Evolutionary conservation across 2,888 invertebrate genomes (phyloP).

Genomic region (Busseola fusca): DNA sequence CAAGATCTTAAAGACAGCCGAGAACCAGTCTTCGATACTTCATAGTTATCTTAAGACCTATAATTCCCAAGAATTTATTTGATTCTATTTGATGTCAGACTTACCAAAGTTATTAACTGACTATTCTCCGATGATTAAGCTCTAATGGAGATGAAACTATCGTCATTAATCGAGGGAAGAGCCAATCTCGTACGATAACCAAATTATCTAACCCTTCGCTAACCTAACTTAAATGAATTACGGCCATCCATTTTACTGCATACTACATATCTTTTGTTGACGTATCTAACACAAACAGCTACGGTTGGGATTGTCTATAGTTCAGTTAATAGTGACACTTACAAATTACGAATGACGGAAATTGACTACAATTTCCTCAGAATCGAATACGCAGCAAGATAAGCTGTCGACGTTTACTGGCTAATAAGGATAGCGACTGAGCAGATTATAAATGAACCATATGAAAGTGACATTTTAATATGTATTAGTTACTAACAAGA

Average conservation of each 20-base stretch:
- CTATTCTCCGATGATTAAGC: conserved; percentile 17
- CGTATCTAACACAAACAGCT: background rate
- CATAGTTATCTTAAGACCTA: background rate
- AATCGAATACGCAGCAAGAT: background rate
- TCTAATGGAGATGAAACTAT: conserved; percentile 28
- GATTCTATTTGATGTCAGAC: background rate
- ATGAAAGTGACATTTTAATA: background rate
- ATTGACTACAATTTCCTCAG: background rate
- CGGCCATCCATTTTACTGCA: conserved; percentile 11
- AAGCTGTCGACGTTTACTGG: background rate
- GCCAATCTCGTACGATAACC: conserved; percentile 41
- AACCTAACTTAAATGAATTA: conserved; percentile 38
- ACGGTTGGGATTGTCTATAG: background rate
- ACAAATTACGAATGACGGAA: background rate
- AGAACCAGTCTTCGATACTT: background rate
- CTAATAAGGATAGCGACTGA: background rate
- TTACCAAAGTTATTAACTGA: conserved; percentile 6
- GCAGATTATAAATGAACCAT: background rate
- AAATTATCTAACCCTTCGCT: conserved; percentile 28
- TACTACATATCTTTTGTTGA: conserved; percentile 5
- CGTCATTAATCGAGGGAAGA: conserved; percentile 8
- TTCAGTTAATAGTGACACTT: background rate
- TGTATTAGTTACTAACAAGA: background rate
- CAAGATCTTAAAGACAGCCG: background rate
- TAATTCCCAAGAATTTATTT: background rate